phyloP scores from a whole-genome alignment of 2,797 vertebrate species.

The Mormyrops attenuatus region DNA sequence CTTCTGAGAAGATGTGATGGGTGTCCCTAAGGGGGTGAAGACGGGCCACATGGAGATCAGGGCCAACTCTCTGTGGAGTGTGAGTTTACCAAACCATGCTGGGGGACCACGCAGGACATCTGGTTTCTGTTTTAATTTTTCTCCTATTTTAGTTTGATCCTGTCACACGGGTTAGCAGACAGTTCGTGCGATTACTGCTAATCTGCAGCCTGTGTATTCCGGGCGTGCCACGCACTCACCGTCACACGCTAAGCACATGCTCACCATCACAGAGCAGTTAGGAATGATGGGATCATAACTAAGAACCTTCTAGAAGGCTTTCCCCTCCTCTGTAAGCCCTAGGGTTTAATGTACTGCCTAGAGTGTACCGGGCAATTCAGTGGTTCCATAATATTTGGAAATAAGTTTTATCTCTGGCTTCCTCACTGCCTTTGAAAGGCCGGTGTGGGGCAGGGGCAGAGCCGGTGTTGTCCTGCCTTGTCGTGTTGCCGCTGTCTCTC shows the following conservation, averaged over 20 bases:
- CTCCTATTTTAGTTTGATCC: not conserved
- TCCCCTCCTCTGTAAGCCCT: not conserved
- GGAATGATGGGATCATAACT: not conserved
- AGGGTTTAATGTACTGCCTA: not conserved
- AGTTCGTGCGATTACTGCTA: not conserved
- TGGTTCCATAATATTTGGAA: slow-evolving; percentile 7
- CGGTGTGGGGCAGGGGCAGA: no score
- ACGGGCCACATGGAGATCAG: not conserved
- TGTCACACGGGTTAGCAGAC: not conserved
- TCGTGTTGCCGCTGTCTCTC: not conserved
- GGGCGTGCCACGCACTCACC: not conserved
- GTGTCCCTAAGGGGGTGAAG: not conserved
- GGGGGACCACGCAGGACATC: not conserved
- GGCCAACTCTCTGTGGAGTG: not conserved
- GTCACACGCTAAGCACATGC: not conserved
- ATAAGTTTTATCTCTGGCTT: not conserved
- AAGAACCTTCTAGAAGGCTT: not conserved
- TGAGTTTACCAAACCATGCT: not conserved
- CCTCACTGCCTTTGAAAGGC: not conserved
- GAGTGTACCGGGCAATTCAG: not conserved
- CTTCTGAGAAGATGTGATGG: not conserved
- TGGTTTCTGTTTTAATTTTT: not conserved
- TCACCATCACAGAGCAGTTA: not conserved
- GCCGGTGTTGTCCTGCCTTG: not conserved
- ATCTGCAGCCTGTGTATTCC: not conserved